A percentile compares a stretch with the other conserved stretches of the same genome.
phyloP scores from a whole-genome alignment of 1,140 invertebrate genomes.

The Anoplolepis gracilipes region DNA sequence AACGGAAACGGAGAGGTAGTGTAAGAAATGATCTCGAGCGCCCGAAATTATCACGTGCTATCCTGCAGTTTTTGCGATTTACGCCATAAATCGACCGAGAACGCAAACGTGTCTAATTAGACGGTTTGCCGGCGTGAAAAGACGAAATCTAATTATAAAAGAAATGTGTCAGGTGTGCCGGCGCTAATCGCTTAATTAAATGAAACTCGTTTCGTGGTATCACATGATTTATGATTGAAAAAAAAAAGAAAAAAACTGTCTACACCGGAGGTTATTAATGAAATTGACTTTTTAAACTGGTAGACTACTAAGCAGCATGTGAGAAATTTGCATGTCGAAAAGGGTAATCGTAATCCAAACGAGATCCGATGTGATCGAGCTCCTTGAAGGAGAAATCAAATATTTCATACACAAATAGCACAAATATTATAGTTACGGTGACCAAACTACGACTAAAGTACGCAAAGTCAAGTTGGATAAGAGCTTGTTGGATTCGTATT shows the following conservation, averaged over 20 bases:
- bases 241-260: background rate
- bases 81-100: constrained; percentile 13
- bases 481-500: background rate
- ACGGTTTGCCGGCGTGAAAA: constrained; percentile 7
- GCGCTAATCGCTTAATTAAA: background rate
- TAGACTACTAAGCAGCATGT: background rate
- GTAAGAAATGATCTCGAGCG: constrained; percentile 3
- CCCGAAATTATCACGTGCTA: constrained; percentile 18
- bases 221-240: background rate
- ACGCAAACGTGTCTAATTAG: constrained; percentile 11
- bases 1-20: background rate
- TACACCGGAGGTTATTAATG: background rate
- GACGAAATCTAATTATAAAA: constrained; percentile 9
- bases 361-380: background rate
- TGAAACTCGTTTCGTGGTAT: background rate
- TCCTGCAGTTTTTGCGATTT: constrained; percentile 31
- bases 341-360: constrained; percentile 17
- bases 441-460: constrained; percentile 44
- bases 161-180: background rate
- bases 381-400: constrained; percentile 38
- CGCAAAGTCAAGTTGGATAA: constrained; percentile 17
- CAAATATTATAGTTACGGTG: constrained; percentile 47
- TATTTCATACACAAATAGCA: constrained; percentile 50
- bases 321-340: background rate
- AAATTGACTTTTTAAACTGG: background rate